phyloP scores from a whole-genome alignment of 2,113 vertebrate species.

The Seriola aureovittata region DNA sequence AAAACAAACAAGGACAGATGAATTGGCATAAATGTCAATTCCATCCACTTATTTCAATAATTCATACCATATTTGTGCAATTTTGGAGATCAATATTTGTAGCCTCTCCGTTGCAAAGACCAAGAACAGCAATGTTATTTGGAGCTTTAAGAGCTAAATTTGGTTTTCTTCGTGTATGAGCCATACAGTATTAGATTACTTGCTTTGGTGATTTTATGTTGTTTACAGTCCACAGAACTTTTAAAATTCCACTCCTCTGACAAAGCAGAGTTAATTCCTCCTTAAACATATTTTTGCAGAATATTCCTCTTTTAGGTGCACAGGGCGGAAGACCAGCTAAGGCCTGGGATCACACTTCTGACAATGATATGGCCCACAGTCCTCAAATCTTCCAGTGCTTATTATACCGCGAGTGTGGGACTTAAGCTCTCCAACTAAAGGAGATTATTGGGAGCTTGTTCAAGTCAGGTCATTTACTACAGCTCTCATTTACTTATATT shows the following conservation, averaged over 20 bases:
- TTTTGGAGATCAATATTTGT: background rate
- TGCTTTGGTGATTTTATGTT: background rate
- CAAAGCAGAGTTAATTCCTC: background rate
- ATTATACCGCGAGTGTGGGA: background rate
- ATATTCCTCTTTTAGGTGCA: background rate
- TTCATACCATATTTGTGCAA: background rate
- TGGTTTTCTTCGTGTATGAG: background rate
- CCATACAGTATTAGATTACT: background rate
- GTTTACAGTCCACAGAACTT: background rate
- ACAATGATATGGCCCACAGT: background rate
- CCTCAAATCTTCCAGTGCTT: conserved; percentile 13
- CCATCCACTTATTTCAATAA: background rate
- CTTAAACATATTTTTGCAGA: background rate
- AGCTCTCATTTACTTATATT: background rate
- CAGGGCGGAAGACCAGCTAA: background rate
- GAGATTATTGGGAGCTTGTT: conserved; percentile 14
- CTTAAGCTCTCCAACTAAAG: background rate
- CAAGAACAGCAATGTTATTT: background rate
- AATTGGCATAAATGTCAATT: background rate
- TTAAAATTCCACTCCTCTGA: background rate
- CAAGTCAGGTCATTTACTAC: background rate
- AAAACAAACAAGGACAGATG: background rate
- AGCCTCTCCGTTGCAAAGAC: background rate
- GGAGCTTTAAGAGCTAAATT: background rate
- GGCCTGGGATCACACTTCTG: conserved; percentile 3